These are phyloP conservation scores for Pipistrellus pygmaeus DNA, from an alignment of 2,797 vertebrate genomes.

Conservation along the genomic window DNA sequence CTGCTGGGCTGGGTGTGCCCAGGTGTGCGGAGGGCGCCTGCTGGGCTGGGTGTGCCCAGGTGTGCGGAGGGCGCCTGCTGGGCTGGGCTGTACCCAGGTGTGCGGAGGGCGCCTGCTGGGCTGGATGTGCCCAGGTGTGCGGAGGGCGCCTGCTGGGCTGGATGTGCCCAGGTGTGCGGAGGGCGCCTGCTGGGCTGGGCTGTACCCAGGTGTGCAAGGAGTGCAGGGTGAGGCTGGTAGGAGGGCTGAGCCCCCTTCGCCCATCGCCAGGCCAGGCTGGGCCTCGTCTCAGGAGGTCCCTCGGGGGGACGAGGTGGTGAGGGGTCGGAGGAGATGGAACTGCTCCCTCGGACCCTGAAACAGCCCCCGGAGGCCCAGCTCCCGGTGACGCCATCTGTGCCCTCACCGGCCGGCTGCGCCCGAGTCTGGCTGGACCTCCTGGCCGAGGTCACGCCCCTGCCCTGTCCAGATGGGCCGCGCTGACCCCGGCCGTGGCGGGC, in stretches of 20 bases:
- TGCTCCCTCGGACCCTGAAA: background rate
- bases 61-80: too few relatives aligned
- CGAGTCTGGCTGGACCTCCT: background rate
- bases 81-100: too few relatives aligned
- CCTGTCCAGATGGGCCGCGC: slow-evolving; percentile 77
- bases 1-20: too few relatives aligned
- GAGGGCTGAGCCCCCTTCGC: accelerated
- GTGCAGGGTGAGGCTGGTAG: accelerated
- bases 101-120: too few relatives aligned
- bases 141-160: too few relatives aligned
- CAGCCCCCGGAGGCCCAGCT: background rate
- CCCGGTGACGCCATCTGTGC: slow-evolving; percentile 34
- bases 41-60: too few relatives aligned
- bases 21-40: too few relatives aligned
- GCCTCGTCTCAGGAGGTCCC: background rate
- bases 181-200: too few relatives aligned
- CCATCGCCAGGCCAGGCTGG: accelerated
- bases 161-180: too few relatives aligned
- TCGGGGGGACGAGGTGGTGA: accelerated
- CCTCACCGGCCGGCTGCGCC: background rate
- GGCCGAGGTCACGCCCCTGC: slow-evolving; percentile 63
- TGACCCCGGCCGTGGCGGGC: background rate
- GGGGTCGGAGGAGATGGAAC: background rate
- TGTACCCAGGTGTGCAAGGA: background rate
- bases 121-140: background rate